Evolutionary conservation across 2,888 invertebrate genomes (phyloP).

Genomic region (Capitulum mitella): DNA sequence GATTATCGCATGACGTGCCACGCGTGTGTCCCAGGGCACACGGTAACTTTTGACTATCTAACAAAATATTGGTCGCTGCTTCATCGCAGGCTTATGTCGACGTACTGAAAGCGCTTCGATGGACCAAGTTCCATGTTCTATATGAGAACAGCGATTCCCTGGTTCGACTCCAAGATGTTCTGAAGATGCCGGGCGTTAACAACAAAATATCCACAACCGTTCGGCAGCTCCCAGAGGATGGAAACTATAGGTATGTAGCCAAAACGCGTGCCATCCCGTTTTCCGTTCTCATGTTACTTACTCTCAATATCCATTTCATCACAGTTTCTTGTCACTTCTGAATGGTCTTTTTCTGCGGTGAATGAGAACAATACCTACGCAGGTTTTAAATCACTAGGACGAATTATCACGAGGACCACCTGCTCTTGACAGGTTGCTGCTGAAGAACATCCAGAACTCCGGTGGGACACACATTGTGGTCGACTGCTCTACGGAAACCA

Average conservation of each 20-base stretch:
- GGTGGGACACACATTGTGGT: constrained; percentile 39
- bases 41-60: too few relatives aligned
- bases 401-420: too few relatives aligned
- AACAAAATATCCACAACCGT: constrained; percentile 35
- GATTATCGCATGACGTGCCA: too few relatives aligned
- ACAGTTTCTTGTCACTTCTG: too few relatives aligned
- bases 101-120: constrained; percentile 79
- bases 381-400: too few relatives aligned
- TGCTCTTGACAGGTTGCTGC: constrained; percentile 26
- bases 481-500: constrained; percentile 53
- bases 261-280: background rate
- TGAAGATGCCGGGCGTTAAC: constrained; percentile 34
- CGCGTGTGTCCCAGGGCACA: too few relatives aligned
- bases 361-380: too few relatives aligned
- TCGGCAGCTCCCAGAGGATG: constrained; percentile 34
- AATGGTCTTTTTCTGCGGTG: background rate
- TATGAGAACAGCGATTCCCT: constrained; percentile 93
- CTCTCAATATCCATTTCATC: too few relatives aligned
- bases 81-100: constrained; percentile 74
- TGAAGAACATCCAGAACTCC: constrained; percentile 38
- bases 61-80: too few relatives aligned
- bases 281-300: background rate
- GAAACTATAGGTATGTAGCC: constrained; percentile 34
- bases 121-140: constrained; percentile 91
- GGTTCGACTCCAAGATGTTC: constrained; percentile 57